A percentile compares a stretch with the other conserved stretches of the same genome.
phyloP scores from a whole-genome alignment of 1,140 invertebrate genomes.

The Bombus breviceps region DNA sequence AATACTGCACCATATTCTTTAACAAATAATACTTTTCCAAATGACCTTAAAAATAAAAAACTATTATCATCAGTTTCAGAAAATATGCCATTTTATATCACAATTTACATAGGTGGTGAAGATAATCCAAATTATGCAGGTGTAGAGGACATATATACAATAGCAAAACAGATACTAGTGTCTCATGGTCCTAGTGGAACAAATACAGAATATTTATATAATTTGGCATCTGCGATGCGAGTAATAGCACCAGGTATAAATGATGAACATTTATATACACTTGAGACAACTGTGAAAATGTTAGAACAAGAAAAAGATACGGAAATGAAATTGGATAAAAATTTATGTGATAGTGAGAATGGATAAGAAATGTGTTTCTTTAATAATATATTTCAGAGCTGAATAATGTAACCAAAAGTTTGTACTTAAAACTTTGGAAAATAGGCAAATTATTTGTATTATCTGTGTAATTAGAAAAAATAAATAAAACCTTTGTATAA shows the following conservation, averaged over 20 bases:
- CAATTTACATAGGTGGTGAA: conserved; percentile 92
- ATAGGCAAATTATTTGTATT: conserved; percentile 9
- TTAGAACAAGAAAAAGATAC: conserved; percentile 67
- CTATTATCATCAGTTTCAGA: conserved; percentile 42
- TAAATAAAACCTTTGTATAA: not conserved
- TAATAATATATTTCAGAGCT: not conserved
- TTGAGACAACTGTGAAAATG: conserved; percentile 86
- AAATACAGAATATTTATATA: conserved; percentile 95
- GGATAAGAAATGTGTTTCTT: conserved; percentile 2
- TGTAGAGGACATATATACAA: conserved; percentile 87
- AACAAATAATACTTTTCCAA: not conserved
- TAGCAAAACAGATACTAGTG: conserved; percentile 90
- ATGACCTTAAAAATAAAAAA: conserved; percentile 1
- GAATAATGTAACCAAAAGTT: not conserved
- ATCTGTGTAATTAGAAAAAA: not conserved
- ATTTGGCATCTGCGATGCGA: conserved; percentile 91
- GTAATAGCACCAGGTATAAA: conserved; percentile 87
- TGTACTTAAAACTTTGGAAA: not conserved
- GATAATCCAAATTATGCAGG: conserved; percentile 92
- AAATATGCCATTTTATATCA: conserved; percentile 86
- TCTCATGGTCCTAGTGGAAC: conserved; percentile 91
- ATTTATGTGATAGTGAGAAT: conserved; percentile 3
- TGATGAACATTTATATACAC: conserved; percentile 89
- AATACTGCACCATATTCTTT: not conserved
- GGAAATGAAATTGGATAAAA: conserved; percentile 49